phyloP scores from a whole-genome alignment of 2,113 vertebrate genomes.

The Sigmodon hispidus region DNA sequence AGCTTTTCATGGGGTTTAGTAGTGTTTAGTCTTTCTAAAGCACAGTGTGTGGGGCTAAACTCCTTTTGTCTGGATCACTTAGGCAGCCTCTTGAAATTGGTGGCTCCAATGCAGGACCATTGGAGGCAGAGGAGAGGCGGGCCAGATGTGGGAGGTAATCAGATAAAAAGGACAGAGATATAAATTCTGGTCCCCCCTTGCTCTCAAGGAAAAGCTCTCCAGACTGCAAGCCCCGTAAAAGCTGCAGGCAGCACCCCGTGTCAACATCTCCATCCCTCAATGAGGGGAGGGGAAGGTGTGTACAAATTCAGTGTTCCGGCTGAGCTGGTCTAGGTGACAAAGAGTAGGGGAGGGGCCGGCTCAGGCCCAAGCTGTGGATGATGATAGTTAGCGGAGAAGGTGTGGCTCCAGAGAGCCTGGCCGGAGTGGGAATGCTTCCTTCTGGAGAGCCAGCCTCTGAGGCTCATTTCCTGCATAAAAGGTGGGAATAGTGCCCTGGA shows the following conservation, averaged over 20 bases:
- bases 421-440: neutral
- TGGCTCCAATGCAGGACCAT: neutral
- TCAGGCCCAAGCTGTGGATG: neutral
- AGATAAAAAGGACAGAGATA: neutral
- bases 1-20: neutral
- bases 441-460: neutral
- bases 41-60: no score
- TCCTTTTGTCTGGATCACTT: neutral
- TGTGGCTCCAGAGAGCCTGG: neutral
- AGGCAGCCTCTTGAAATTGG: neutral
- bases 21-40: neutral
- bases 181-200: neutral
- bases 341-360: neutral
- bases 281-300: neutral
- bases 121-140: neutral
- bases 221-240: no score
- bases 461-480: neutral
- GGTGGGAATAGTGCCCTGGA: neutral
- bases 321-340: neutral
- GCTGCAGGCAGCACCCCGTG: neutral
- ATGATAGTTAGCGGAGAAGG: neutral
- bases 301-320: accelerated
- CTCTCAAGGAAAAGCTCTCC: neutral
- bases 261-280: neutral
- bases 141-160: neutral